Base-by-base conservation (phyloP, 1,140 invertebrate species). In the Drosophila orena region DNA sequence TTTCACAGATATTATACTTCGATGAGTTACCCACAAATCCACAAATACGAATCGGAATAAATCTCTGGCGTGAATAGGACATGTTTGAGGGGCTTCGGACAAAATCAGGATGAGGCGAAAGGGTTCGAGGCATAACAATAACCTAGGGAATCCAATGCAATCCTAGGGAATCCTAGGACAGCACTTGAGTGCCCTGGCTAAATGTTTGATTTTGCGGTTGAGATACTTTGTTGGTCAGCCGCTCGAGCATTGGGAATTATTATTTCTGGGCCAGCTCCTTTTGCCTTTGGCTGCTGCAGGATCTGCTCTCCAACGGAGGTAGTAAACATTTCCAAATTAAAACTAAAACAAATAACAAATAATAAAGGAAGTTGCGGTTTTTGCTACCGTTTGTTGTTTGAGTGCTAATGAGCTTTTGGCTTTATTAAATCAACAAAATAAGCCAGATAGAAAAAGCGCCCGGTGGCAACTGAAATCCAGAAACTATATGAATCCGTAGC, bases 401-500 rank as follows among this genome's bases (percentile, higher is more conserved):
- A 57, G 27, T 56, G 37, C 64, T 70, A 70, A 70, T 70, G 65
- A 70, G 68, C 64, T 70, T 69, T 70, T 57, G 65, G 68, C 64
- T 57, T 70, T 70, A 71, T 57, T 42, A 56, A 49, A 57, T 71
- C 68, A 71, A 71, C 68, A 70, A 46, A 69, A 55, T 35, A 30
- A 35, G 44, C 11, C 4, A 46, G 27, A 38, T 42, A 27, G 22
- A 24, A 15, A 46, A 24, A 17, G 35, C 30, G 3, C 1, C 15
- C 24, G 10, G 11, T 53, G 24, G 44, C 20, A 55, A 55, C 12
- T 30, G 12, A 27, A 55, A 47, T n/a, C 11, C 20, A 38, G 22
- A 55, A 56, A 70, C 42, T 70, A 40, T 40, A 46, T 38, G 42
- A 69, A 69, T 69, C 40, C 40, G 20, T 24, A 40, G 66, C 34